phyloP scores from a whole-genome alignment of 2,113 vertebrate species.

The Phocoena sinus region DNA sequence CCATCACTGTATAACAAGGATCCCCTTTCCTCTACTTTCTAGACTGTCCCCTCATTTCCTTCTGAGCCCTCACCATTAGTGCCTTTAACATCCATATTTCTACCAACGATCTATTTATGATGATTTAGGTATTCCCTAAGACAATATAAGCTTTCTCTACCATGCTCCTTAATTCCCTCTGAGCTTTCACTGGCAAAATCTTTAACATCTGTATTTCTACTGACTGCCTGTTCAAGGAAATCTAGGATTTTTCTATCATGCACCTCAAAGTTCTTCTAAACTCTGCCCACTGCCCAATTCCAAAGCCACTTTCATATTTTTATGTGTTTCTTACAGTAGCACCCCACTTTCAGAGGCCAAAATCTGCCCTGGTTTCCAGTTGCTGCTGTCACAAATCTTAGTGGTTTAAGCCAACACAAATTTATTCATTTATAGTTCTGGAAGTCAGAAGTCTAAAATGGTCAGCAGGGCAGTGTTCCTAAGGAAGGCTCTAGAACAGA shows the following conservation, averaged over 20 bases:
- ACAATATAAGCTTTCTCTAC: too few relatives aligned
- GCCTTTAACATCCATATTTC: neutral
- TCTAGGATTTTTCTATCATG: neutral
- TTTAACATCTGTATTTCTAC: neutral
- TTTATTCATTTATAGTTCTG: neutral
- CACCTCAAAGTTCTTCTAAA: neutral
- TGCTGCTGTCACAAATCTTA: neutral
- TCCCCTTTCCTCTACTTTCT: neutral
- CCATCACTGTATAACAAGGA: neutral
- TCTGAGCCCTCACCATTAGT: neutral
- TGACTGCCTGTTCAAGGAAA: neutral
- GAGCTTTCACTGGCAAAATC: neutral
- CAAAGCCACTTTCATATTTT: neutral
- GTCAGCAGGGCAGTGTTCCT: neutral
- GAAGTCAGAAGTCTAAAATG: neutral
- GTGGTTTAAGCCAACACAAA: neutral
- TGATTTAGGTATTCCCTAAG: too few relatives aligned
- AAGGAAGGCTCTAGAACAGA: neutral
- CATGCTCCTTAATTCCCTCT: neutral
- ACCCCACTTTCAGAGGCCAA: neutral
- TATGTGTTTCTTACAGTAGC: neutral
- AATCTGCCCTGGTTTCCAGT: neutral
- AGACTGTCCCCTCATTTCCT: neutral
- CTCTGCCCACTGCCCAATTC: neutral
- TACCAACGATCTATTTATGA: neutral